Conservation (phyloP, 2,888 invertebrate genomes). For the Ganaspis brasiliensis region DNA sequence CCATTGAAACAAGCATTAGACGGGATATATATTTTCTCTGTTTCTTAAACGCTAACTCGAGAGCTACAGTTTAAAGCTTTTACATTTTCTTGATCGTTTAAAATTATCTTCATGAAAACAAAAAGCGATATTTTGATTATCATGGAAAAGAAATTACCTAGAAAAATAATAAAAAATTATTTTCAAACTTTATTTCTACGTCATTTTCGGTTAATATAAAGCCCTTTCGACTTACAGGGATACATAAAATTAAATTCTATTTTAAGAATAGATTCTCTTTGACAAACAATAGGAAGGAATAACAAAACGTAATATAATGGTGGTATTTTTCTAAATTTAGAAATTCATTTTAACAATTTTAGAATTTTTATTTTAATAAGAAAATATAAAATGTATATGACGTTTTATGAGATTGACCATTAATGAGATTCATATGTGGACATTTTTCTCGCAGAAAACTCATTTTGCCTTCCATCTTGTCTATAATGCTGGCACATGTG, state of each 20-base stretch:
- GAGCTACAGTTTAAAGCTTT: conserved; percentile 11
- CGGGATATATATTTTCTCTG: conserved; percentile 33
- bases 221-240: no score
- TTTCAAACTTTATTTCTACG: no score
- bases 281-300: no score
- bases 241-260: no score
- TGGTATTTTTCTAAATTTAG: no score
- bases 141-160: neutral
- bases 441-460: conserved; percentile 1
- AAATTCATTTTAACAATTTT: no score
- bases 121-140: neutral
- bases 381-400: neutral
- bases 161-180: neutral
- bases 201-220: no score
- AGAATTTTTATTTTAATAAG: no score
- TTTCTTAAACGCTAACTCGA: conserved; percentile 36
- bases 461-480: conserved; percentile 16
- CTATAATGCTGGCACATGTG: neutral
- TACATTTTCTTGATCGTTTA: conserved; percentile 22
- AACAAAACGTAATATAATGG: no score
- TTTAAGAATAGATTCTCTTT: no score
- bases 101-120: conserved; percentile 24
- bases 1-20: conserved; percentile 33
- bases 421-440: neutral
- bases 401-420: neutral